Conservation (phyloP, 2,113 vertebrate species). For the Phoxinus phoxinus region DNA sequence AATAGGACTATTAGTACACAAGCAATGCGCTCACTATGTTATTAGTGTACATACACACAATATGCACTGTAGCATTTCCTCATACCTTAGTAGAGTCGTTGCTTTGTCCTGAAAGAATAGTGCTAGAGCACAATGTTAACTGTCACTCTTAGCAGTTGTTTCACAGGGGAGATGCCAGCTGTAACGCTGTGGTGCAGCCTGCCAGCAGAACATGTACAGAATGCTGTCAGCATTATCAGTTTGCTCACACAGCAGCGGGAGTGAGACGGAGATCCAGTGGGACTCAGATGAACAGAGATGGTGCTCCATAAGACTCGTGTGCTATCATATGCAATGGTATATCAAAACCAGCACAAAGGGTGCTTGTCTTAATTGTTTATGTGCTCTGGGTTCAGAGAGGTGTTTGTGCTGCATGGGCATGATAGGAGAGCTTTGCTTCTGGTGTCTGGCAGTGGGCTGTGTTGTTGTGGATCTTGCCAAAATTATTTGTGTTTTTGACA, state of each 20-base stretch:
- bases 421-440: background rate
- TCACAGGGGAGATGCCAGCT: slow-evolving; percentile 39
- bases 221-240: slow-evolving; percentile 46
- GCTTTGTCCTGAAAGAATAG: background rate
- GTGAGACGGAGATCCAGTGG: background rate
- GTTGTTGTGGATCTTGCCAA: background rate
- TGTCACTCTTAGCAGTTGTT: slow-evolving; percentile 46
- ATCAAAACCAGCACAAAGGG: background rate
- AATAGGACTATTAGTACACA: background rate
- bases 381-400: background rate
- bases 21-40: background rate
- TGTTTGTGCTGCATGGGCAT: background rate
- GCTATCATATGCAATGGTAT: background rate
- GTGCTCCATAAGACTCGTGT: background rate
- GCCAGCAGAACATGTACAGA: slow-evolving; percentile 21
- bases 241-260: slow-evolving; percentile 26
- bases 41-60: background rate
- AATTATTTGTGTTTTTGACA: background rate
- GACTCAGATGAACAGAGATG: background rate
- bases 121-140: slow-evolving; percentile 36
- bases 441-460: background rate
- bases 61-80: background rate
- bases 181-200: background rate
- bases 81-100: background rate
- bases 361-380: slow-evolving; percentile 8